phyloP scores from a whole-genome alignment of 2,113 vertebrate genomes.

The Lepus timidus region DNA sequence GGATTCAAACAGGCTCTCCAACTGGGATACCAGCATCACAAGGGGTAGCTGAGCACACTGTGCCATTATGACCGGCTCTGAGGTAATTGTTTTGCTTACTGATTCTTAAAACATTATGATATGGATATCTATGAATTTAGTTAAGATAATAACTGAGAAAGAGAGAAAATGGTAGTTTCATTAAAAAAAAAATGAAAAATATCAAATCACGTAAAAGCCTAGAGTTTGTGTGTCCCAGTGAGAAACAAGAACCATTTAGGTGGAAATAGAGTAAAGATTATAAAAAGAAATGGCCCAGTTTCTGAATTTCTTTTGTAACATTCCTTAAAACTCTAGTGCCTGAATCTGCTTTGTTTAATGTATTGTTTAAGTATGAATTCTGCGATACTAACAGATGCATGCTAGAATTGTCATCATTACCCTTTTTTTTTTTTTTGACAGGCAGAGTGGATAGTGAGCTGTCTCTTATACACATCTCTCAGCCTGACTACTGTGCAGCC shows the following conservation, averaged over 20 bases:
- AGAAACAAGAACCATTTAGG: conserved; percentile 13
- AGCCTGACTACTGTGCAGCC: too few relatives aligned
- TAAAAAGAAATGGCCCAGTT: conserved; percentile 23
- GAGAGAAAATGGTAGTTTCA: not conserved
- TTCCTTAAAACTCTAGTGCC: not conserved
- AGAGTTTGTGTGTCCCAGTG: not conserved
- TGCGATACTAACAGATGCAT: not conserved
- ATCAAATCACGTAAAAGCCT: not conserved
- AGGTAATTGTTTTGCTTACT: not conserved
- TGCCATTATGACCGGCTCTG: too few relatives aligned
- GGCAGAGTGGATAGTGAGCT: too few relatives aligned
- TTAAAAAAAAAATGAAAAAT: conserved; percentile 39
- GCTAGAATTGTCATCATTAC: not conserved
- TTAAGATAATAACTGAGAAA: not conserved
- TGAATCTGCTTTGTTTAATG: conserved; percentile 4
- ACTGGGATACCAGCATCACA: too few relatives aligned
- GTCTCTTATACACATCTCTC: too few relatives aligned
- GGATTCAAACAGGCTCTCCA: too few relatives aligned
- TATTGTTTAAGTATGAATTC: conserved; percentile 19
- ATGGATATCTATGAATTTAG: conserved; percentile 9
- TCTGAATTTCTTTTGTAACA: not conserved
- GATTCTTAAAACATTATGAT: conserved; percentile 46
- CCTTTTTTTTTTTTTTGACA: too few relatives aligned
- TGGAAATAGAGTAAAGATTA: not conserved
- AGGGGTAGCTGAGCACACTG: too few relatives aligned